Percentiles rank a stretch among this genome's conserved stretches.
Evolutionary conservation across 2,113 vertebrate species (phyloP).

Genomic region (Vulpes ferrilata): DNA sequence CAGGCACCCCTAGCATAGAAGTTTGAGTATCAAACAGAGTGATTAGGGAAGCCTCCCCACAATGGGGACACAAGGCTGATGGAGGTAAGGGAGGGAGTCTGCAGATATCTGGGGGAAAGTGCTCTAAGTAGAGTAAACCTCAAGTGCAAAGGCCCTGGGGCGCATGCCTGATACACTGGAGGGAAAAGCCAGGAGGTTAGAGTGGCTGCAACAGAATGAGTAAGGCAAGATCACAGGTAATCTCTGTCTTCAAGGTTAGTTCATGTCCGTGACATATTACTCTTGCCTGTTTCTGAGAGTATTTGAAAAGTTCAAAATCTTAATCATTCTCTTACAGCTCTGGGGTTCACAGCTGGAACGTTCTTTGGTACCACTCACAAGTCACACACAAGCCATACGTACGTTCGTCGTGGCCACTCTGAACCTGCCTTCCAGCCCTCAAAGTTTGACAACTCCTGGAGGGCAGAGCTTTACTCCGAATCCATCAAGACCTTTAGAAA

Average conservation of each 20-base stretch:
- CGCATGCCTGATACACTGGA: neutral
- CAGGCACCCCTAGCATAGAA: neutral
- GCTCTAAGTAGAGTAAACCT: neutral
- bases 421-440: neutral
- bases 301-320: neutral
- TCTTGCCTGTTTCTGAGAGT: neutral
- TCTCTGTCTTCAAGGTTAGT: neutral
- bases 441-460: neutral
- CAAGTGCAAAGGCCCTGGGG: neutral
- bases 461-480: neutral
- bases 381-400: neutral
- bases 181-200: neutral
- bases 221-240: neutral
- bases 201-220: neutral
- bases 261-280: neutral
- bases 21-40: neutral
- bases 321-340: neutral
- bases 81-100: neutral
- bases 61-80: neutral
- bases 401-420: neutral
- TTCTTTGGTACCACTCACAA: too few relatives aligned
- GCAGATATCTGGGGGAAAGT: neutral
- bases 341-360: accelerated
- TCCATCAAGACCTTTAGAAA: neutral
- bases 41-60: neutral